Evolutionary conservation across 2,797 vertebrate genomes (phyloP).

Genomic region (Hyperoplus immaculatus): DNA sequence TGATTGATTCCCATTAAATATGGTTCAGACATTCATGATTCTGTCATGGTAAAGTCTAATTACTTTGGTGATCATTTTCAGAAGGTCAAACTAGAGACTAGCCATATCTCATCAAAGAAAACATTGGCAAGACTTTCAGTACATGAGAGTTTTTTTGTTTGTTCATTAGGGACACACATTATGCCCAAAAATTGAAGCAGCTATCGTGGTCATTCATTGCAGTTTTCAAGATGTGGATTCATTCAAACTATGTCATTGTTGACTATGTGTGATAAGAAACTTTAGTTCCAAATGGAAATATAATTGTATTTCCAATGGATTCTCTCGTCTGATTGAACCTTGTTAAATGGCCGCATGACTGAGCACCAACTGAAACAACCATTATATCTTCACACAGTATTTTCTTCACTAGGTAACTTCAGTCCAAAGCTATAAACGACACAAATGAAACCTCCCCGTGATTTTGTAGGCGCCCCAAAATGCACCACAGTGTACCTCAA

Average conservation of each 20-base stretch:
- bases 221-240: slow-evolving; percentile 8
- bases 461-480: slow-evolving; percentile 64
- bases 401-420: slow-evolving; percentile 46
- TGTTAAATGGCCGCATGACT: slow-evolving; percentile 42
- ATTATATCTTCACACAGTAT: slow-evolving; percentile 50
- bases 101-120: neutral
- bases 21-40: neutral
- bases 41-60: neutral
- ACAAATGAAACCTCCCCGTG: slow-evolving; percentile 45
- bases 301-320: slow-evolving; percentile 30
- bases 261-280: slow-evolving; percentile 28
- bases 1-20: neutral
- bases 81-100: neutral
- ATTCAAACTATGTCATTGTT: slow-evolving; percentile 23
- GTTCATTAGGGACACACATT: neutral
- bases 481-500: slow-evolving; percentile 72
- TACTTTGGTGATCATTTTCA: neutral
- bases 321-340: slow-evolving; percentile 24
- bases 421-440: slow-evolving; percentile 21
- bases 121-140: neutral
- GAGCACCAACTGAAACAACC: slow-evolving; percentile 32
- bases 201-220: neutral
- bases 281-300: slow-evolving; percentile 9
- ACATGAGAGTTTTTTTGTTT: neutral
- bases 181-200: neutral